A percentile compares a stretch with the other conserved stretches of the same genome.
Conservation (phyloP, 2,888 invertebrate genomes). For the Caenorhabditis sp. region DNA sequence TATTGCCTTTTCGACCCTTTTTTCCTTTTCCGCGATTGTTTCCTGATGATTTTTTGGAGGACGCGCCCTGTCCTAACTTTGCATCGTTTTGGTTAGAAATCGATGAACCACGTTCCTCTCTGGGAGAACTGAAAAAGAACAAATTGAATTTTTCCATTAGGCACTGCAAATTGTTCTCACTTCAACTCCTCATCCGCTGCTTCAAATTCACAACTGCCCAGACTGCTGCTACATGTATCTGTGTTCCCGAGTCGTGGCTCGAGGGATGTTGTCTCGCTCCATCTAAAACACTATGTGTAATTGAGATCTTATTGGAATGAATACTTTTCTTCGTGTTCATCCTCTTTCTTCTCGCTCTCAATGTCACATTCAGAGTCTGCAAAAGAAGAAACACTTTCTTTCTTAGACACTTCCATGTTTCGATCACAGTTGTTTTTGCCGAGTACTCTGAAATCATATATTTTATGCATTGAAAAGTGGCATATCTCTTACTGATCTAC, state of each 20-base stretch:
- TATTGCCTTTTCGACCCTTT: conserved; percentile 13
- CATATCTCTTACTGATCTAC: neutral
- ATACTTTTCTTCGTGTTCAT: neutral
- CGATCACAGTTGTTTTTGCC: no score
- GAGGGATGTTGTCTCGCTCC: neutral
- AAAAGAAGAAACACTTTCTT: no score
- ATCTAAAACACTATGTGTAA: neutral
- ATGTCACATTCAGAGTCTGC: neutral
- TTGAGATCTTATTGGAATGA: neutral
- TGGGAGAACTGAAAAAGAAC: neutral
- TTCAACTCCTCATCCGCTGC: neutral
- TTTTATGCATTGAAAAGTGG: no score
- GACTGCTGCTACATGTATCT: neutral
- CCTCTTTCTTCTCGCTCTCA: neutral
- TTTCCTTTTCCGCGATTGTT: conserved; percentile 25
- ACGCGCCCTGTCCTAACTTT: no score
- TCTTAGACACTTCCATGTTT: no score
- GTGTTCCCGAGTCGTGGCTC: neutral
- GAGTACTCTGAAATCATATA: no score
- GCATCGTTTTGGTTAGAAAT: no score
- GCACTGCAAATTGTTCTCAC: neutral
- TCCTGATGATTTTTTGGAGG: conserved; percentile 2
- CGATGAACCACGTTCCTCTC: no score
- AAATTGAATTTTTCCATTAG: no score
- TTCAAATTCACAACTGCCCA: neutral